Evolutionary conservation across 2,888 invertebrate genomes (phyloP).

Genomic region (Sarcophaga carnaria): DNA sequence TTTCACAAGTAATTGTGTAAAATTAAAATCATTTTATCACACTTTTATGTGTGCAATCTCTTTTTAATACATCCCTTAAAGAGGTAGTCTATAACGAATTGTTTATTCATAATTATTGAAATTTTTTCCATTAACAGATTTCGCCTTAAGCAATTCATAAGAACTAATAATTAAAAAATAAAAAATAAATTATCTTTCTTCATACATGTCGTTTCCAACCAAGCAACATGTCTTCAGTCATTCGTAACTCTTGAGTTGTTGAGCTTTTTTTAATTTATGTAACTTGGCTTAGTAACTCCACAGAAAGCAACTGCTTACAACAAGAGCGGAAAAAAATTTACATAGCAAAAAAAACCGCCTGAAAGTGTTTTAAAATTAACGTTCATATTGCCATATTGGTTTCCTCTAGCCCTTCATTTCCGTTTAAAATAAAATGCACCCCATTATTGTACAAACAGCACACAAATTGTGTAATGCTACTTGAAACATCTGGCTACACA

Average conservation of each 20-base stretch:
- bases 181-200: not conserved
- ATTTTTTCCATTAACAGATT: not conserved
- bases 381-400: constrained; percentile 3
- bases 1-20: too few relatives aligned
- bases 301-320: not conserved
- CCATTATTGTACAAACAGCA: not conserved
- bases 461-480: not conserved
- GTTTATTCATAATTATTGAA: not conserved
- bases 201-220: constrained; percentile 1
- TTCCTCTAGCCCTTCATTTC: not conserved
- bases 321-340: constrained; percentile 15
- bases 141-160: not conserved
- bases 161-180: too few relatives aligned
- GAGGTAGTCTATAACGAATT: too few relatives aligned
- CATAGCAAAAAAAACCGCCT: not conserved
- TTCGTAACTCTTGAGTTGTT: not conserved
- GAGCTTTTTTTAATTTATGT: not conserved
- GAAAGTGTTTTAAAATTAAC: constrained; percentile 12
- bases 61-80: too few relatives aligned
- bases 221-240: constrained; percentile 18
- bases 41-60: too few relatives aligned
- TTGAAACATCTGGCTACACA: constrained; percentile 23
- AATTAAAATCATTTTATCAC: too few relatives aligned
- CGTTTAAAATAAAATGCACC: too few relatives aligned
- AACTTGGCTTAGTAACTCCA: not conserved